Evolutionary conservation across 2,888 invertebrate genomes (phyloP).

Genomic region (Amphipyra berbera): DNA sequence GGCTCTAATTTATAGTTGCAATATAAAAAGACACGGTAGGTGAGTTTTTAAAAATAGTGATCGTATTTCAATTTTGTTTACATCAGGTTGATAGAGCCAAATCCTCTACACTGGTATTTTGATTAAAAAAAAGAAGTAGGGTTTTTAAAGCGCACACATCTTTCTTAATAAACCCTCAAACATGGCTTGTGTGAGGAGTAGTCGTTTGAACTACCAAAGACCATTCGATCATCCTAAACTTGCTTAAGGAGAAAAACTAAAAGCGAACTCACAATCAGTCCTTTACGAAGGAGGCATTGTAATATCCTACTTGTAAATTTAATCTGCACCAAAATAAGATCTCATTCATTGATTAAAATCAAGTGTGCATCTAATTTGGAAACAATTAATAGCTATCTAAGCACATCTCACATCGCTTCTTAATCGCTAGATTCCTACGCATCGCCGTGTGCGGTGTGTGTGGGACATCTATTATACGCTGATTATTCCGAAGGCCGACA

Average conservation of each 20-base stretch:
- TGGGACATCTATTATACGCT: slow-evolving; percentile 70
- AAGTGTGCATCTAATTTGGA: slow-evolving; percentile 11
- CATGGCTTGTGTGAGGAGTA: too few species aligned
- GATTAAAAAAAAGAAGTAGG: too few species aligned
- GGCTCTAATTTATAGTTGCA: slow-evolving; percentile 44
- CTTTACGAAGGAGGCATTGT: too few species aligned
- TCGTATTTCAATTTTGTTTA: slow-evolving; percentile 1
- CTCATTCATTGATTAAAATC: slow-evolving; percentile 19
- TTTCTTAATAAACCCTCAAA: too few species aligned
- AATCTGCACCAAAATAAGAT: neutral
- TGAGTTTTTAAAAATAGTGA: slow-evolving; percentile 11
- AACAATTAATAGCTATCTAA: slow-evolving; percentile 29
- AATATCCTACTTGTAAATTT: too few species aligned
- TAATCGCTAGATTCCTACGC: slow-evolving; percentile 66
- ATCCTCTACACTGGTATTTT: too few species aligned
- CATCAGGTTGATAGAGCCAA: neutral
- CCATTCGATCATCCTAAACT: too few species aligned
- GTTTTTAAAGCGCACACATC: too few species aligned
- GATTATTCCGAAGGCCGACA: slow-evolving; percentile 69
- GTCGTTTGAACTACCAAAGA: too few species aligned
- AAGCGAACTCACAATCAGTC: too few species aligned
- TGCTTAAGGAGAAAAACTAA: too few species aligned
- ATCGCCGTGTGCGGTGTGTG: slow-evolving; percentile 66
- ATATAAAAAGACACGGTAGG: slow-evolving; percentile 5
- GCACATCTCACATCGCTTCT: slow-evolving; percentile 32